phyloP scores from a whole-genome alignment of 2,888 invertebrate genomes.

The Blastobasis adustella region DNA sequence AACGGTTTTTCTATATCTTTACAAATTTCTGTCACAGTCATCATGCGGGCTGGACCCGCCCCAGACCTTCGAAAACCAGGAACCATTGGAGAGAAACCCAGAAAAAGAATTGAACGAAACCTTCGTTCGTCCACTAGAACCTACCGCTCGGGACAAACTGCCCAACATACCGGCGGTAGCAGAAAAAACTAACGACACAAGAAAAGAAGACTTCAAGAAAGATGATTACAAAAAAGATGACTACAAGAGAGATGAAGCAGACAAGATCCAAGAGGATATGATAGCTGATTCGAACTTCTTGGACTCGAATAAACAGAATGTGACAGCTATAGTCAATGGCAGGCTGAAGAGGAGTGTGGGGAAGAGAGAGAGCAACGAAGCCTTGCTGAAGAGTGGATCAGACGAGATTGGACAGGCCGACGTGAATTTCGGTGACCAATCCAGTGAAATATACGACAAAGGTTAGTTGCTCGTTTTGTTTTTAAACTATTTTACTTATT shows the following conservation, averaged over 20 bases:
- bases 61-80: slow-evolving; percentile 58
- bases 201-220: slow-evolving; percentile 6
- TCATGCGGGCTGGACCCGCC: slow-evolving; percentile 58
- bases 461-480: slow-evolving; percentile 23
- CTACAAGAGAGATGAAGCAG: slow-evolving; percentile 41
- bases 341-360: slow-evolving; percentile 25
- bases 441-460: slow-evolving; percentile 27
- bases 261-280: slow-evolving; percentile 43
- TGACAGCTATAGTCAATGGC: slow-evolving; percentile 15
- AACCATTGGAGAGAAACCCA: slow-evolving; percentile 47
- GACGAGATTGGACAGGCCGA: slow-evolving; percentile 55
- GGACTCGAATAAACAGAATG: slow-evolving; percentile 44
- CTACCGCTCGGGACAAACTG: slow-evolving; percentile 35
- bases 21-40: slow-evolving; percentile 30
- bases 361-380: slow-evolving; percentile 39
- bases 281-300: slow-evolving; percentile 45
- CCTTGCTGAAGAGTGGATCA: slow-evolving; percentile 36
- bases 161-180: slow-evolving; percentile 42
- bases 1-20: too few relatives aligned
- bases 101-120: slow-evolving; percentile 60
- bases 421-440: slow-evolving; percentile 40
- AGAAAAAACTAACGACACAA: slow-evolving; percentile 31
- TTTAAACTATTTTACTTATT: too few relatives aligned
- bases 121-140: slow-evolving; percentile 37
- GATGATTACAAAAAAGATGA: slow-evolving; percentile 30